A percentile compares a stretch with the other conserved stretches of the same genome.
phyloP scores from a whole-genome alignment of 2,888 invertebrate genomes.

The Odiellus spinosus region DNA sequence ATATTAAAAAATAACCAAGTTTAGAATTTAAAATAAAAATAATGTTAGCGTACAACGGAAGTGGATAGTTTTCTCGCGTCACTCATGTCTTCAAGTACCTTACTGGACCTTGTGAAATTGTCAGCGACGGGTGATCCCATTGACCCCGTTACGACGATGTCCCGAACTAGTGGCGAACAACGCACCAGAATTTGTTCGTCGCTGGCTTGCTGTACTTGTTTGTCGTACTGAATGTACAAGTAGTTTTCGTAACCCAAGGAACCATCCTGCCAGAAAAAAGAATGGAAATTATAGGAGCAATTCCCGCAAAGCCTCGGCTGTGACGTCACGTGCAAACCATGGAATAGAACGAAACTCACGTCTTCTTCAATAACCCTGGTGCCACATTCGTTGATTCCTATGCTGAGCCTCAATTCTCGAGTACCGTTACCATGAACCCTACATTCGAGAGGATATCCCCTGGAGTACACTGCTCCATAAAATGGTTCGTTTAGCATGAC shows the following conservation, averaged over 20 bases:
- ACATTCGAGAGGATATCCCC: conserved; percentile 57
- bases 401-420: conserved; percentile 35
- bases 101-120: neutral
- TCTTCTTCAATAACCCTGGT: conserved; percentile 41
- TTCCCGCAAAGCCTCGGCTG: neutral
- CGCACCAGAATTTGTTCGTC: conserved; percentile 49
- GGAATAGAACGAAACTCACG: conserved; percentile 22
- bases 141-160: conserved; percentile 8
- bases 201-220: conserved; percentile 51
- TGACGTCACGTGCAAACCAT: neutral
- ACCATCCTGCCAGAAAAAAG: conserved; percentile 10
- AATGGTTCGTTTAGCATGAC: conserved; percentile 32
- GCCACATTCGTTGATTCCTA: conserved; percentile 51
- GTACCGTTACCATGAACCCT: conserved; percentile 43
- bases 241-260: conserved; percentile 46
- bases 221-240: conserved; percentile 56
- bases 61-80: neutral
- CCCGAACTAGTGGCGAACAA: conserved; percentile 32
- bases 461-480: conserved; percentile 54
- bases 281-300: neutral
- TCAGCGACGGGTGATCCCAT: conserved; percentile 1
- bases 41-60: conserved; percentile 1
- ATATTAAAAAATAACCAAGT: neutral
- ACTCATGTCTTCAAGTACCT: no score
- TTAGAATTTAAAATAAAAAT: no score